Percentiles rank a stretch among this genome's conserved stretches.
Evolutionary conservation across 1,140 invertebrate species (phyloP).

Genomic region (Drosophila quadrilineata): DNA sequence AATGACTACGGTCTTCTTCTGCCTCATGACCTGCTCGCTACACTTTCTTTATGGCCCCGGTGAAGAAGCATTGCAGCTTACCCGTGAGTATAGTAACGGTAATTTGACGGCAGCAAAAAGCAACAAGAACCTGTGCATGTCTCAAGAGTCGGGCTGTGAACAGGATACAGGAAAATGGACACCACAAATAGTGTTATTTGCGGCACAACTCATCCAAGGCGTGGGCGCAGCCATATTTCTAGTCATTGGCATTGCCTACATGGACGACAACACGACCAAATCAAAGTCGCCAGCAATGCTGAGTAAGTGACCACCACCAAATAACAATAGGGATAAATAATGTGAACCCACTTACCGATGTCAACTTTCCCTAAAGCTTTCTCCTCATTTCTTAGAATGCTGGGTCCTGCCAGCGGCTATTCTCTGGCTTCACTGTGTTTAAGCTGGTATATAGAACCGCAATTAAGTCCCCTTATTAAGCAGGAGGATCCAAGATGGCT

Average conservation of each 20-base stretch:
- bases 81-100: conserved; percentile 83
- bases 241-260: conserved; percentile 86
- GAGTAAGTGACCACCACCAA: conserved; percentile 82
- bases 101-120: conserved; percentile 29
- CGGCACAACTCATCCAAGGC: conserved; percentile 85
- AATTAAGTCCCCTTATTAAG: conserved; percentile 85
- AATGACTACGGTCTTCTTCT: conserved; percentile 86
- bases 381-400: conserved; percentile 86
- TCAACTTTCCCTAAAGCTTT: conserved; percentile 82
- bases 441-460: conserved; percentile 86
- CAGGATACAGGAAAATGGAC: too few species aligned
- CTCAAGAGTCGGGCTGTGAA: conserved; percentile 17
- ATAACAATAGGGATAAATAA: too few species aligned
- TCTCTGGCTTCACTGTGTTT: conserved; percentile 86
- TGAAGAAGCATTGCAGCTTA: conserved; percentile 85
- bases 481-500: conserved; percentile 88
- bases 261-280: conserved; percentile 87
- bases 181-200: conserved; percentile 84
- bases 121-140: conserved; percentile 39
- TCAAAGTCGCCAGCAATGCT: conserved; percentile 86
- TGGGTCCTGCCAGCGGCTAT: conserved; percentile 88
- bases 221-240: conserved; percentile 85
- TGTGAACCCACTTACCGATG: background rate
- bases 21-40: conserved; percentile 86
- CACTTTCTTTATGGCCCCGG: conserved; percentile 89